Percentiles rank a stretch among this genome's conserved stretches.
Conservation (phyloP, 2,113 vertebrate species). For the Cichladusa arquata region DNA sequence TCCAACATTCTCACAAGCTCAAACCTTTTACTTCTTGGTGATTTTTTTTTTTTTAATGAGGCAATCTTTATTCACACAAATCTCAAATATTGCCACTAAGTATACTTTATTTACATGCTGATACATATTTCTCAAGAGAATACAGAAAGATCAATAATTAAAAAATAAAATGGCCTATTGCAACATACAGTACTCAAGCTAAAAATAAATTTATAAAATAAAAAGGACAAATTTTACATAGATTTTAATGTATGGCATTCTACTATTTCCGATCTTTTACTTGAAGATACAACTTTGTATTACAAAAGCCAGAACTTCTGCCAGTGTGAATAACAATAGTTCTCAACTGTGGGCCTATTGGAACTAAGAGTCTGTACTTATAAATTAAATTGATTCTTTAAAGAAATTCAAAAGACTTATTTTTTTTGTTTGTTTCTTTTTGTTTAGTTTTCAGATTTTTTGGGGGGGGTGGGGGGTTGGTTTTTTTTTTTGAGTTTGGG, state of each 20-base stretch:
- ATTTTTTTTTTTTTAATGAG: neutral
- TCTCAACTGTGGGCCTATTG: neutral
- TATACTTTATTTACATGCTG: neutral
- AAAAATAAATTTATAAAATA: too few relatives aligned
- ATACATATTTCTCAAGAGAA: neutral
- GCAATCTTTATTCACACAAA: neutral
- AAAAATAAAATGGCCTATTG: neutral
- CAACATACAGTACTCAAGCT: neutral
- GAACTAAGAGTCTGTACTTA: neutral
- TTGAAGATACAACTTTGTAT: neutral
- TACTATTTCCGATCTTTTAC: neutral
- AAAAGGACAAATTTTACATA: too few relatives aligned
- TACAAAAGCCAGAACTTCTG: neutral
- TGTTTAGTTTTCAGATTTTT: neutral
- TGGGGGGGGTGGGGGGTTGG: too few relatives aligned
- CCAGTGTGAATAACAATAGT: neutral
- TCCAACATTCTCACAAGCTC: neutral
- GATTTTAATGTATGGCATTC: neutral
- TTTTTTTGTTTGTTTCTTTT: neutral
- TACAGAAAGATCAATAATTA: neutral
- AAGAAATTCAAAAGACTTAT: neutral
- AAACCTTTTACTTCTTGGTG: neutral
- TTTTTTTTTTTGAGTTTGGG: neutral
- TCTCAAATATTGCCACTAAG: neutral
- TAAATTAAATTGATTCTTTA: neutral